A percentile compares a stretch with the other conserved stretches of the same genome.
Conservation (phyloP, 2,888 invertebrate genomes). For the Tenthredo distinguenda region DNA sequence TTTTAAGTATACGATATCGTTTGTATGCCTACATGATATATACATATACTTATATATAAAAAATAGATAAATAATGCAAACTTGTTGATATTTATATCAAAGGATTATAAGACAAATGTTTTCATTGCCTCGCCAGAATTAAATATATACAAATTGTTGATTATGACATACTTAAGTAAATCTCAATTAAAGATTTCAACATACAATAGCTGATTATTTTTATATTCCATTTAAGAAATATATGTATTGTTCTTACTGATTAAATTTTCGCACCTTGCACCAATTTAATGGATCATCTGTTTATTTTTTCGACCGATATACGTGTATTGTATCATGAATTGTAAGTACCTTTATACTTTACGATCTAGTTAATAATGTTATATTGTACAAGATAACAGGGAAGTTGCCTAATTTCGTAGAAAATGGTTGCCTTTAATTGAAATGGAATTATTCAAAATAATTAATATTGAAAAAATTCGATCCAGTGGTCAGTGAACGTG, state of each 20-base stretch:
- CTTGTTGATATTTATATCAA: constrained; percentile 7
- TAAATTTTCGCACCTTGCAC: constrained; percentile 38
- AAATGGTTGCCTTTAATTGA: too few relatives aligned
- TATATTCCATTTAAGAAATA: constrained; percentile 20
- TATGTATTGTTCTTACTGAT: constrained; percentile 30
- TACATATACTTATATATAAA: neutral
- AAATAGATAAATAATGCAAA: neutral
- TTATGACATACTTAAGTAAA: neutral
- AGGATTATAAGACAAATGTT: neutral
- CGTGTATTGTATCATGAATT: neutral
- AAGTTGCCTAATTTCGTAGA: too few relatives aligned
- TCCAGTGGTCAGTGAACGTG: too few relatives aligned
- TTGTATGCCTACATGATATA: neutral
- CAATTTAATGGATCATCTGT: neutral
- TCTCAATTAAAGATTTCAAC: neutral
- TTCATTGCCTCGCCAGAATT: neutral
- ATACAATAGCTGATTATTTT: constrained; percentile 29
- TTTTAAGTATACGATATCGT: neutral
- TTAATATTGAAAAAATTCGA: too few relatives aligned
- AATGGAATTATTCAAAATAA: too few relatives aligned
- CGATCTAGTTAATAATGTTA: too few relatives aligned
- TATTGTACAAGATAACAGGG: too few relatives aligned
- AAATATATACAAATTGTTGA: constrained; percentile 21
- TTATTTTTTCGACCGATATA: neutral
- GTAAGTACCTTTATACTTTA: neutral